These are phyloP conservation scores for Chrysocyon brachyurus DNA, from an alignment of 2,797 vertebrate species.

Conservation along the genomic window DNA sequence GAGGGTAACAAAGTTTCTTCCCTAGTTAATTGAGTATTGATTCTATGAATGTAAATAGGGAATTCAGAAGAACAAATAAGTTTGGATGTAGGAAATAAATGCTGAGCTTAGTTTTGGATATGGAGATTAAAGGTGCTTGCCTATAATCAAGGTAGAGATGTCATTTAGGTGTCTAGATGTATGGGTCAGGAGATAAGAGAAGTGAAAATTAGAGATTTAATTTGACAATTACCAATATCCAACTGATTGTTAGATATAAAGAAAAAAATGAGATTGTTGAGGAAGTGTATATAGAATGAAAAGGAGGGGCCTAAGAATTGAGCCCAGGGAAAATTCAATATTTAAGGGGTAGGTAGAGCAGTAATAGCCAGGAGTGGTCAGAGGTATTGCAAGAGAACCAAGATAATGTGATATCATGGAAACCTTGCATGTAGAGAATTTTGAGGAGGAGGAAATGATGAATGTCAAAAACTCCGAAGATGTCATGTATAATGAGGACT, in stretches of 20 bases:
- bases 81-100: background rate
- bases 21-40: background rate
- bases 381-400: conserved; percentile 6
- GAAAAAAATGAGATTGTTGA: conserved; percentile 5
- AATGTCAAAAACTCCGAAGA: conserved; percentile 38
- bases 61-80: conserved; percentile 14
- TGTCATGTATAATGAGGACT: background rate
- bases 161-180: conserved; percentile 41
- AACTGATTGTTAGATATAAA: conserved; percentile 15
- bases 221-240: background rate
- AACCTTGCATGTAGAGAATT: background rate
- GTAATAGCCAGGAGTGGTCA: background rate
- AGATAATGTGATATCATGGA: background rate
- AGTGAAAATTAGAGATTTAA: conserved; percentile 39
- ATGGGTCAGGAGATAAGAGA: background rate
- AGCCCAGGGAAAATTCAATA: background rate
- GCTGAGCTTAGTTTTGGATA: background rate
- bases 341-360: background rate
- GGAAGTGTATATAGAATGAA: background rate
- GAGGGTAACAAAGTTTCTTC: background rate
- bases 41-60: background rate
- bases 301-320: background rate
- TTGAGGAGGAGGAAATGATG: conserved; percentile 40
- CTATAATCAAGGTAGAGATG: conserved; percentile 14
- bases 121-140: conserved; percentile 11